These are phyloP conservation scores for Aptenodytes forsteri DNA, from an alignment of 2,113 vertebrate genomes.

Conservation along the genomic window DNA sequence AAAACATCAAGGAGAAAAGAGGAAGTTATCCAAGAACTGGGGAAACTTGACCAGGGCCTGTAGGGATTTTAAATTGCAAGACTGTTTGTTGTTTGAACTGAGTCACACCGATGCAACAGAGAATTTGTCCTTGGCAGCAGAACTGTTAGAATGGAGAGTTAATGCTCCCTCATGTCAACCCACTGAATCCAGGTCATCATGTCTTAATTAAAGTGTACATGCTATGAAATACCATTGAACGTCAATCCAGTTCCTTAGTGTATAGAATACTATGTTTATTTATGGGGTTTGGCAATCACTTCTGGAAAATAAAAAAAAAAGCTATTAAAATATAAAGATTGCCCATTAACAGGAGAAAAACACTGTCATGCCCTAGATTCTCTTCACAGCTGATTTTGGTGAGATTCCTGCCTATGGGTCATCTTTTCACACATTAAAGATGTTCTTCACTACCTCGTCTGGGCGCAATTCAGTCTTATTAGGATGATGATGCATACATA, in stretches of 20 bases:
- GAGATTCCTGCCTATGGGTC: neutral
- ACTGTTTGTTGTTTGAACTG: constrained; percentile 69
- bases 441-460: neutral
- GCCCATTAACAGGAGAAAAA: constrained; percentile 7
- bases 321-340: constrained; percentile 1
- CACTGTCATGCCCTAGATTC: neutral
- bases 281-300: constrained; percentile 38
- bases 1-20: constrained; percentile 62
- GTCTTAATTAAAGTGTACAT: constrained; percentile 67
- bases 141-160: constrained; percentile 53
- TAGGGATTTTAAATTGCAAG: constrained; percentile 55
- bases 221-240: constrained; percentile 48
- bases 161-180: constrained; percentile 44
- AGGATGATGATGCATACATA: neutral
- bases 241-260: constrained; percentile 49
- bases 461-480: neutral
- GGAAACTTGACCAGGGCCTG: constrained; percentile 50
- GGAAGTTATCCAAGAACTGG: constrained; percentile 64
- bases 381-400: neutral
- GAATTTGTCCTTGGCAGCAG: constrained; percentile 64
- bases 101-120: constrained; percentile 63
- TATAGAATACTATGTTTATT: constrained; percentile 59
- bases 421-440: neutral
- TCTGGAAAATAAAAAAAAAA: constrained; percentile 31
- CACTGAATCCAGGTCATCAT: constrained; percentile 61